phyloP scores from a whole-genome alignment of 2,888 invertebrate genomes.

The Danaus chrysippus region DNA sequence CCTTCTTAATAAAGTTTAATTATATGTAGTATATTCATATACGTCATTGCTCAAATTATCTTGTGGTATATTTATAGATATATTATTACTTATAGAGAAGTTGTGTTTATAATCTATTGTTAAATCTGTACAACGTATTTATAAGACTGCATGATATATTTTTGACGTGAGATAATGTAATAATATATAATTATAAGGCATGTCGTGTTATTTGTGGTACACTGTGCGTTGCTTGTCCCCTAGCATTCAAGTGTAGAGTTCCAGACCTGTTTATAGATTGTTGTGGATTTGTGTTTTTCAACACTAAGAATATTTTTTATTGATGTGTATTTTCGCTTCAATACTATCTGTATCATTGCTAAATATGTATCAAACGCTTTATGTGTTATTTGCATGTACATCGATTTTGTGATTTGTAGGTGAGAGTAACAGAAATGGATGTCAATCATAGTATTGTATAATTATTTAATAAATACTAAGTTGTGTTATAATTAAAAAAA shows the following conservation, averaged over 20 bases:
- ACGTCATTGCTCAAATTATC: too few species aligned
- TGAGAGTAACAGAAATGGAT: too few species aligned
- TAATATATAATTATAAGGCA: conserved; percentile 5
- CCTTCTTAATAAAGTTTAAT: too few species aligned
- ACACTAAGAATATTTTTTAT: conserved; percentile 20
- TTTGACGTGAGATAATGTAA: background rate
- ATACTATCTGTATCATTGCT: conserved; percentile 20
- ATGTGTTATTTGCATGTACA: conserved; percentile 30
- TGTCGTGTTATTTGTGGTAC: conserved; percentile 38
- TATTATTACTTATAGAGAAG: too few species aligned
- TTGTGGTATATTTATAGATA: too few species aligned
- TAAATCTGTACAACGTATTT: too few species aligned
- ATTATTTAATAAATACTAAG: too few species aligned
- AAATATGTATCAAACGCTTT: conserved; percentile 18
- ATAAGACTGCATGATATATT: too few species aligned
- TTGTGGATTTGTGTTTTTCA: conserved; percentile 30
- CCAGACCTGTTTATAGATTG: conserved; percentile 46
- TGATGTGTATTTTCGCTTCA: conserved; percentile 22
- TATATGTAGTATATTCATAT: too few species aligned
- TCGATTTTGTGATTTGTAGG: conserved; percentile 3
- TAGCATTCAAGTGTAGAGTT: conserved; percentile 70
- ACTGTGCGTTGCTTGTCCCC: conserved; percentile 69
- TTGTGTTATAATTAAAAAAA: too few species aligned
- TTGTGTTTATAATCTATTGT: too few species aligned
- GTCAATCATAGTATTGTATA: too few species aligned